Base-by-base conservation (phyloP, 2,888 invertebrate species). In the Anorthoa munda region DNA sequence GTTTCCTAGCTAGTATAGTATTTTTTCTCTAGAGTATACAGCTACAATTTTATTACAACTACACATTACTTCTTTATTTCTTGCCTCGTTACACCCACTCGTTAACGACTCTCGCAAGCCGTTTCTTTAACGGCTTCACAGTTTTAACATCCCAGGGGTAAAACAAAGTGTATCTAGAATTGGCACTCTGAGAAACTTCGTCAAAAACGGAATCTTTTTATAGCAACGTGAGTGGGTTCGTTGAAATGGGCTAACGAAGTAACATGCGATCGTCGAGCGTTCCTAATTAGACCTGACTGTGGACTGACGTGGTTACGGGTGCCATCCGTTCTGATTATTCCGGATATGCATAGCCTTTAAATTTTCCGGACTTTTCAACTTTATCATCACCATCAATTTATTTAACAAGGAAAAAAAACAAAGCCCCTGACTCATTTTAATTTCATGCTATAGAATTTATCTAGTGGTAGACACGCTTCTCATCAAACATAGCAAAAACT, bases 171-270 rank as follows among this genome's bases (percentile, higher is more conserved):
- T 55, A 15, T 48, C 50, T 53, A 39, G 70, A 77, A 80, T 64
- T 61, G 72, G 48, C 64, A 26, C 69, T 31, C 56, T 18, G 69
- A 58, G 72, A 63, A 79, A 18, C 17, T 53, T 51, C 65, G 71
- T 72, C 70, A 71, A 68, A 77, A 58, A 56, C 51, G 11, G 2
- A 64, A 55, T 76, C 59, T 68, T 81, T 78, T 67, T 75, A 63
- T 60, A 66, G 53, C 13, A 26, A 45, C 48, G 63, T 50, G 58
- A 50, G 72, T 26, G 58, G 53, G 72, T 26, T 72, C 60, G 26
- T 31, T 13, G 39, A 75, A 75, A 64, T 83, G 66, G 59, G 72
- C 45, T 74, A 77, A 79, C 69, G 65, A 75, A 78, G 80, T 73
- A 65, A 65, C 60, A 23, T 63, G 48, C 55, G 59, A 71, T 68